Conservation (phyloP, 2,113 vertebrate species). For the Crotophaga sulcirostris region DNA sequence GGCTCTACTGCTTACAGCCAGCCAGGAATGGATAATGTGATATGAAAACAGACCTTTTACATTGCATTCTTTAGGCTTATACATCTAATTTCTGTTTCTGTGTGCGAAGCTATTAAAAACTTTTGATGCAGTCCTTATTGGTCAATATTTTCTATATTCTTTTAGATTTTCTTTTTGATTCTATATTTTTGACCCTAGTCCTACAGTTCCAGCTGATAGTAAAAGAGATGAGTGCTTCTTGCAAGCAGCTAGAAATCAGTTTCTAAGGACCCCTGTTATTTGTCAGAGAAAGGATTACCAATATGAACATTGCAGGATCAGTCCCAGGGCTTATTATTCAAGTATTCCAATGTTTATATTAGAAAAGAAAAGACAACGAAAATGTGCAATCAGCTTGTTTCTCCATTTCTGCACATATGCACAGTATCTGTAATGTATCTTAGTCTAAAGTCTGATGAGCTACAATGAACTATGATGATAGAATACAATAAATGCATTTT, state of each 20-base stretch:
- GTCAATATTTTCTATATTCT: neutral
- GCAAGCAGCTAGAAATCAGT: neutral
- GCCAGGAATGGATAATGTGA: neutral
- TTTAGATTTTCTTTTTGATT: neutral
- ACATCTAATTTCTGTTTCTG: neutral
- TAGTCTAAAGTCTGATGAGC: neutral
- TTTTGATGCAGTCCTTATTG: neutral
- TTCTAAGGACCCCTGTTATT: neutral
- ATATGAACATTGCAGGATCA: neutral
- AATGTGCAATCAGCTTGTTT: neutral
- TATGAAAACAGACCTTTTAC: constrained; percentile 1
- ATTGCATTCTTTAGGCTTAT: neutral
- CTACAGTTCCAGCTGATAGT: neutral
- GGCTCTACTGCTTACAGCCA: constrained; percentile 29
- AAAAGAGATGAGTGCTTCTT: neutral
- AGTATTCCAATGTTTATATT: neutral
- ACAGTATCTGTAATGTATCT: neutral
- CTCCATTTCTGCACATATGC: neutral
- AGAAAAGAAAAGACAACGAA: neutral
- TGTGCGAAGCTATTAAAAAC: neutral
- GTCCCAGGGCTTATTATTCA: neutral
- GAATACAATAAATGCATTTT: constrained; percentile 17
- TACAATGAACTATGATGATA: neutral
- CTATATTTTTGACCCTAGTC: neutral
- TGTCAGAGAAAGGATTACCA: neutral